phyloP scores from a whole-genome alignment of 2,797 vertebrate species.

The Lerista edwardsae region DNA sequence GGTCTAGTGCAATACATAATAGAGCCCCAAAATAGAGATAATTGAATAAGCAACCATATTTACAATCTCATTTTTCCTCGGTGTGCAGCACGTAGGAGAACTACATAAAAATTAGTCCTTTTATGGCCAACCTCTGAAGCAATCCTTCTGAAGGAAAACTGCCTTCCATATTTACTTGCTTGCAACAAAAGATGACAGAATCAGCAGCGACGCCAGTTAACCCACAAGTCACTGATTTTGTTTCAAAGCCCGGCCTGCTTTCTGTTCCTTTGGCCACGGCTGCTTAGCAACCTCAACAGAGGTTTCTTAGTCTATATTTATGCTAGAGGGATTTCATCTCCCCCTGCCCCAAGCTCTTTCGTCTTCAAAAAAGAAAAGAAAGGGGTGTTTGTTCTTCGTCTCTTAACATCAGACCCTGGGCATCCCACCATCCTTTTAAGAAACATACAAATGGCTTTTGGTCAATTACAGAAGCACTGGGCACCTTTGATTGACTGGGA shows the following conservation, averaged over 20 bases:
- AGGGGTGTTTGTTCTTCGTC: conserved; percentile 42
- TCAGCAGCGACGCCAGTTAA: conserved; percentile 53
- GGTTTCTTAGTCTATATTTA: conserved; percentile 69
- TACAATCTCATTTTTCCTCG: conserved; percentile 6
- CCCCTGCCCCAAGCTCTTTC: conserved; percentile 42
- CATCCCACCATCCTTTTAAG: not conserved
- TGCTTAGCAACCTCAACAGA: conserved; percentile 75
- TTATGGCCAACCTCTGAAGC: not conserved
- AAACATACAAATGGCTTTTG: not conserved
- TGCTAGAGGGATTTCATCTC: conserved; percentile 61
- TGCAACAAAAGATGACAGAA: conserved; percentile 46
- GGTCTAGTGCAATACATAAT: not conserved
- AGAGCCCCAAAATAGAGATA: not conserved
- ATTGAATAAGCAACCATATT: not conserved
- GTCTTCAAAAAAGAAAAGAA: conserved; percentile 55
- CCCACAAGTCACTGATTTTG: conserved; percentile 52
- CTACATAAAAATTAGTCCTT: not conserved
- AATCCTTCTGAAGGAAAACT: conserved; percentile 1
- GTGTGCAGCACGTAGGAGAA: not conserved
- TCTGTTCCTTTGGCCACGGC: conserved; percentile 63
- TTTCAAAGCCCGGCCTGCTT: conserved; percentile 56
- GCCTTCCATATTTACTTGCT: conserved; percentile 28
- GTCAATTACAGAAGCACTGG: not conserved
- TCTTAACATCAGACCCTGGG: conserved; percentile 14
- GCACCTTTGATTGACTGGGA: not conserved